These are phyloP conservation scores for Grammomys dolichurus DNA, from an alignment of 2,113 vertebrate genomes.

Conservation along the genomic window DNA sequence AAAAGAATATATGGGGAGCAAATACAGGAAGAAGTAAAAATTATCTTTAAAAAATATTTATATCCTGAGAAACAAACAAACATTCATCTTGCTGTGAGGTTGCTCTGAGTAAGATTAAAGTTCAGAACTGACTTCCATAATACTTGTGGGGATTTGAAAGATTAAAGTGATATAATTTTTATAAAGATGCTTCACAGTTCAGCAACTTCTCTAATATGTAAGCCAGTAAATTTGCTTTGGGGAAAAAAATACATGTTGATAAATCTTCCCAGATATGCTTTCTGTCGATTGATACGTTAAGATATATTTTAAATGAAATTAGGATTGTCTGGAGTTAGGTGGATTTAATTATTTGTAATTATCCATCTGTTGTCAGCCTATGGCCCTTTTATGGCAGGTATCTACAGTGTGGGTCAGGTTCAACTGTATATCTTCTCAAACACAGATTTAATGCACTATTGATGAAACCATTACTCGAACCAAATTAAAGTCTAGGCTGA, in stretches of 20 bases:
- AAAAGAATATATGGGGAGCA: conserved; percentile 28
- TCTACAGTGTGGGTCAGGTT: conserved; percentile 93
- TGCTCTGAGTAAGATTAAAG: conserved; percentile 36
- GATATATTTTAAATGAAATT: conserved; percentile 97
- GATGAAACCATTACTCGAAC: conserved; percentile 99
- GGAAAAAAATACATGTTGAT: conserved; percentile 85
- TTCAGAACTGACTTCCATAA: conserved; percentile 63
- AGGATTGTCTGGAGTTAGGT: conserved; percentile 93
- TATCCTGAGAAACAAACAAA: conserved; percentile 42
- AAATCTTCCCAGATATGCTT: conserved; percentile 86
- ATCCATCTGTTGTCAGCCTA: conserved; percentile 92
- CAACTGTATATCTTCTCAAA: conserved; percentile 99
- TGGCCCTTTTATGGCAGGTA: conserved; percentile 93
- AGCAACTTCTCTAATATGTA: conserved; percentile 81
- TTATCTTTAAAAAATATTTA: conserved; percentile 52
- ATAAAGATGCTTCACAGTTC: conserved; percentile 84
- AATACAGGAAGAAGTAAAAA: conserved; percentile 34
- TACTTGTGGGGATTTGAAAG: conserved; percentile 49
- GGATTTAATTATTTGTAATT: conserved; percentile 99
- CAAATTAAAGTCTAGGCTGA: conserved; percentile 99
- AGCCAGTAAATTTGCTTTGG: conserved; percentile 87
- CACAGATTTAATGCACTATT: conserved; percentile 99
- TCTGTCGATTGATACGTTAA: conserved; percentile 90
- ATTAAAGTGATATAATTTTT: conserved; percentile 72
- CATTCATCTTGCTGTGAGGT: conserved; percentile 45